Percentiles rank a stretch among this genome's conserved stretches.
These are phyloP conservation scores for Gorsachius goisagi DNA, from an alignment of 2,113 vertebrate genomes.

Conservation along the genomic window DNA sequence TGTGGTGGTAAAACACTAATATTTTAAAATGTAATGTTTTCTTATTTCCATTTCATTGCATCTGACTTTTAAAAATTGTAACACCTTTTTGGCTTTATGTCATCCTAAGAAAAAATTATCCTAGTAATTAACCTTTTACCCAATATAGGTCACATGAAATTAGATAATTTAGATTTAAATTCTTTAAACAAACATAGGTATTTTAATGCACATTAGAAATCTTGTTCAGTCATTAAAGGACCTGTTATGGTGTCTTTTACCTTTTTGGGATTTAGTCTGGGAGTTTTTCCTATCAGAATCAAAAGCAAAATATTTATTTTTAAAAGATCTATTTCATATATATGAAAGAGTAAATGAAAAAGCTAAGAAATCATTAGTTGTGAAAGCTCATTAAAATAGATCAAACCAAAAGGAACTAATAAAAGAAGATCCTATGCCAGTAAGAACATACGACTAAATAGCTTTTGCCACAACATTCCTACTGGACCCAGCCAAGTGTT, in stretches of 20 bases:
- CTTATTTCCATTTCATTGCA: neutral
- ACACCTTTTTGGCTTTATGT: neutral
- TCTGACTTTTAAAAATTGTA: neutral
- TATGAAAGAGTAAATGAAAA: neutral
- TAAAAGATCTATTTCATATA: neutral
- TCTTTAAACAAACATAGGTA: neutral
- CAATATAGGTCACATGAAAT: neutral
- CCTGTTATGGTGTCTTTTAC: neutral
- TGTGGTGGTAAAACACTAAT: neutral
- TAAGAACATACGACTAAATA: neutral
- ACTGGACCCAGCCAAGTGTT: neutral
- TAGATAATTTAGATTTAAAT: neutral
- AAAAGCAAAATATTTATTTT: neutral
- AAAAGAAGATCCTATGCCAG: neutral
- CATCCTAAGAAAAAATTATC: neutral
- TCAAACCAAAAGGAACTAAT: neutral
- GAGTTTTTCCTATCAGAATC: neutral
- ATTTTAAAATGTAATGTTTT: neutral
- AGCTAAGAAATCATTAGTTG: neutral
- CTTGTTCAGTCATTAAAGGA: neutral
- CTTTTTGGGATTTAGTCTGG: neutral
- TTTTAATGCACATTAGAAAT: neutral
- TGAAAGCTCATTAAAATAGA: neutral
- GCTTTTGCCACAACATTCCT: neutral
- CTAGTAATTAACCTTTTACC: neutral